A percentile compares a stretch with the other conserved stretches of the same genome.
Conservation (phyloP, 2,113 vertebrate genomes). For the Taxidea taxus region DNA sequence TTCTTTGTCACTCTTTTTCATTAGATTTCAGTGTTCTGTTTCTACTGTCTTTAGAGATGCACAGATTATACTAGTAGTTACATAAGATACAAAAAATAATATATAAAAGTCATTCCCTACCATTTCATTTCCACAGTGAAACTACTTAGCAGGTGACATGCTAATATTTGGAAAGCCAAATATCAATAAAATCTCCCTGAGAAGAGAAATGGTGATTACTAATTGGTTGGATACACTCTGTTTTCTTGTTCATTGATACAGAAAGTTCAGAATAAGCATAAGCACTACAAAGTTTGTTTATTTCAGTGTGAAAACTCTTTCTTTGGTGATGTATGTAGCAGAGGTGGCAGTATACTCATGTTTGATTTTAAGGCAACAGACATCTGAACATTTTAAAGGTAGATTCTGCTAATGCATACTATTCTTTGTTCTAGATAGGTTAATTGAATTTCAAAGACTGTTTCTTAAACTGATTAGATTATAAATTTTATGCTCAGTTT, state of each 20-base stretch:
- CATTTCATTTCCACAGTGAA: background rate
- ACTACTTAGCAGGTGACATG: background rate
- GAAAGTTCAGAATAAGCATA: background rate
- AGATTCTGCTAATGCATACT: background rate
- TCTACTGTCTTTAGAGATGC: background rate
- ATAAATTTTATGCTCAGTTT: conserved; percentile 60
- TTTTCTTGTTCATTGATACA: conserved; percentile 18
- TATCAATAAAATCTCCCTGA: background rate
- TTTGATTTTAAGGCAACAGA: conserved; percentile 29
- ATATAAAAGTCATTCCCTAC: background rate
- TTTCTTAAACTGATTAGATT: conserved; percentile 53
- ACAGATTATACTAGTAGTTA: background rate
- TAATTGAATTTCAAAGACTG: conserved; percentile 32
- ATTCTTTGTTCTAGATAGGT: conserved; percentile 4
- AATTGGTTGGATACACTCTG: conserved; percentile 19
- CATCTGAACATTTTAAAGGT: background rate
- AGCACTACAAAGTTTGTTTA: background rate
- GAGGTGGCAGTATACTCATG: background rate
- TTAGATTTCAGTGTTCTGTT: background rate
- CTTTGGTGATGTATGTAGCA: background rate
- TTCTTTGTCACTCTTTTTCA: conserved; percentile 23
- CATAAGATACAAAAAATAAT: background rate
- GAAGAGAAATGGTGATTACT: background rate
- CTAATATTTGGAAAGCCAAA: conserved; percentile 2
- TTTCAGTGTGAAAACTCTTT: background rate